Evolutionary conservation across 2,113 vertebrate species (phyloP).

Genomic region (Hyla sarda): DNA sequence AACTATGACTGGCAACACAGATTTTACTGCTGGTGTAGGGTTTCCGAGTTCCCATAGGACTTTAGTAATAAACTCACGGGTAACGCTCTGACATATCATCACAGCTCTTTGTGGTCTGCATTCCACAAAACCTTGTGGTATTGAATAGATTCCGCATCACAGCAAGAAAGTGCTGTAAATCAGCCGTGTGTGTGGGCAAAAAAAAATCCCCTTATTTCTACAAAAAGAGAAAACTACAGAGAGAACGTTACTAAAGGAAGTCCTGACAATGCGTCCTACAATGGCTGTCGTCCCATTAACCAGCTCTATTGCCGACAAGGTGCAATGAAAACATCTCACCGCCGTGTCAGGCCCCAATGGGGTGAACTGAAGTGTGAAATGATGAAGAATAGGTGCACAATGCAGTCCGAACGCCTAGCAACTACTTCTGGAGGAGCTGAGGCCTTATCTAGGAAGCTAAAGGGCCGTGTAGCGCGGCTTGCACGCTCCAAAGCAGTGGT

Average conservation of each 20-base stretch:
- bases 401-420: background rate
- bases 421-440: background rate
- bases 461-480: no score
- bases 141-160: constrained; percentile 42
- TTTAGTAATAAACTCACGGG: background rate
- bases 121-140: constrained; percentile 48
- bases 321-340: constrained; percentile 34
- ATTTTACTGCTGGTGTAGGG: background rate
- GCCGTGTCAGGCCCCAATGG: background rate
- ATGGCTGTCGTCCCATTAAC: background rate
- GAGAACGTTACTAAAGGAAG: background rate
- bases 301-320: constrained; percentile 9
- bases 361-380: constrained; percentile 25
- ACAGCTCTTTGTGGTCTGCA: constrained; percentile 27
- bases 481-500: no score
- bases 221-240: constrained; percentile 14
- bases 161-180: constrained; percentile 42
- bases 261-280: constrained; percentile 29
- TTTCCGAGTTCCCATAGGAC: background rate
- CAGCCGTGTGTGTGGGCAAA: constrained; percentile 42
- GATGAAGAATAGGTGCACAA: background rate
- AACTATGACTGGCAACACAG: background rate
- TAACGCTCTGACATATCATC: constrained; percentile 16
- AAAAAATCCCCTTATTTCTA: background rate
- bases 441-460: no score